Conservation (phyloP, 2,888 invertebrate species). For the Hypsopygia costalis region DNA sequence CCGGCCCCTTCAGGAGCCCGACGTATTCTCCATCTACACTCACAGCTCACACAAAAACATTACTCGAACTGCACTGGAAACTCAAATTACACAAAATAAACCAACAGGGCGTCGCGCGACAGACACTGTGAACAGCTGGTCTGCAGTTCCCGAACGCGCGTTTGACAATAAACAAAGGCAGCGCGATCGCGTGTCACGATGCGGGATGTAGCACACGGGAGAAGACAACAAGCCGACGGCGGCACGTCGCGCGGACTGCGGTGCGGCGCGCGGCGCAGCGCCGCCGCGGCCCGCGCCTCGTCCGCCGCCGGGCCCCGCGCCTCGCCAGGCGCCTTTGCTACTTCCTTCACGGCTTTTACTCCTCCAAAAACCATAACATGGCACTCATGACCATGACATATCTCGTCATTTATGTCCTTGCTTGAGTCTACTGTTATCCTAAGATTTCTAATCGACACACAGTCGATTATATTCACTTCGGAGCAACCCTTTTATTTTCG, state of each 20-base stretch:
- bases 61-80: too few species aligned
- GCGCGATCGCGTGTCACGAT: conserved; percentile 49
- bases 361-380: not conserved
- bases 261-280: conserved; percentile 33
- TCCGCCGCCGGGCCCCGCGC: conserved; percentile 26
- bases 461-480: too few species aligned
- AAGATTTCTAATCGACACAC: too few species aligned
- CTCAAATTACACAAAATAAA: conserved; percentile 29
- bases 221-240: conserved; percentile 55
- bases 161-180: conserved; percentile 68
- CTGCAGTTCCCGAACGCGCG: conserved; percentile 41
- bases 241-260: conserved; percentile 71
- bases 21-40: conserved; percentile 60
- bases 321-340: conserved; percentile 27
- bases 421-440: too few species aligned
- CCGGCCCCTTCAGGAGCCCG: conserved; percentile 48
- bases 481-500: too few species aligned
- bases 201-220: conserved; percentile 26
- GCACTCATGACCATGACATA: too few species aligned
- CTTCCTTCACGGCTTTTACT: conserved; percentile 26
- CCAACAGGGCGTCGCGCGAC: conserved; percentile 23
- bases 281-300: conserved; percentile 31
- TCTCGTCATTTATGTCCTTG: too few species aligned
- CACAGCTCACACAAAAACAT: conserved; percentile 44
- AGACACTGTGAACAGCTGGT: conserved; percentile 43